Percentiles rank a stretch among this genome's conserved stretches.
phyloP scores from a whole-genome alignment of 2,113 vertebrate species.

The Nycticorax nycticorax region DNA sequence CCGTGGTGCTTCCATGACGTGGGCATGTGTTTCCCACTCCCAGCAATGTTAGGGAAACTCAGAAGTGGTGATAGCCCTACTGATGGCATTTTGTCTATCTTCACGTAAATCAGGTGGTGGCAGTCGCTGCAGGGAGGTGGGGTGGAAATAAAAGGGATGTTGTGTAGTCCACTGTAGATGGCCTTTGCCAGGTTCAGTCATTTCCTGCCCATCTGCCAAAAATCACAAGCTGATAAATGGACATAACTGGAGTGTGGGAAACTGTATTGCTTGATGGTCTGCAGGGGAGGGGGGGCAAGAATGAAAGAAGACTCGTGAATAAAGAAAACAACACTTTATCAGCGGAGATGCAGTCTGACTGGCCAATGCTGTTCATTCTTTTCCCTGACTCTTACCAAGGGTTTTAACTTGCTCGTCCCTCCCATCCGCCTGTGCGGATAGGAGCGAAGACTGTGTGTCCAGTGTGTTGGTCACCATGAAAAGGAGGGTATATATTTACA shows the following conservation, averaged over 20 bases:
- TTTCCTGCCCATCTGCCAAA: constrained; percentile 90
- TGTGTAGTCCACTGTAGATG: constrained; percentile 56
- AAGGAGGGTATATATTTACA: background rate
- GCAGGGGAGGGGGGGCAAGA: constrained; percentile 45
- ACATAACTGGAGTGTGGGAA: constrained; percentile 83
- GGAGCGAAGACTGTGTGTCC: background rate
- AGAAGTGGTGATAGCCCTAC: constrained; percentile 4
- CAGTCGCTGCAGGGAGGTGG: constrained; percentile 35
- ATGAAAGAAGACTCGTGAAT: constrained; percentile 59
- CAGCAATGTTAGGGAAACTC: constrained; percentile 33
- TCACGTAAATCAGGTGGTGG: constrained; percentile 52
- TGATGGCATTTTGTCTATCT: constrained; percentile 71
- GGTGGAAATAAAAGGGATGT: constrained; percentile 63
- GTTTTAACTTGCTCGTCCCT: background rate
- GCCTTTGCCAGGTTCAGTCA: constrained; percentile 81
- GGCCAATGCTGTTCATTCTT: background rate
- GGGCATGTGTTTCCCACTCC: constrained; percentile 30
- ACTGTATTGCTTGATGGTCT: constrained; percentile 68
- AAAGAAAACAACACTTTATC: constrained; percentile 39
- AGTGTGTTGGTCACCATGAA: background rate
- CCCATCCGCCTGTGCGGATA: background rate
- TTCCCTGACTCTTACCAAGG: background rate
- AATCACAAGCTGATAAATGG: constrained; percentile 83
- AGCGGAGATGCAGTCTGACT: background rate
- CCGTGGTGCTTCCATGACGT: constrained; percentile 57